A percentile compares a stretch with the other conserved stretches of the same genome.
Conservation (phyloP, 2,797 vertebrate genomes). For the Cynodonichthys magdalenae region DNA sequence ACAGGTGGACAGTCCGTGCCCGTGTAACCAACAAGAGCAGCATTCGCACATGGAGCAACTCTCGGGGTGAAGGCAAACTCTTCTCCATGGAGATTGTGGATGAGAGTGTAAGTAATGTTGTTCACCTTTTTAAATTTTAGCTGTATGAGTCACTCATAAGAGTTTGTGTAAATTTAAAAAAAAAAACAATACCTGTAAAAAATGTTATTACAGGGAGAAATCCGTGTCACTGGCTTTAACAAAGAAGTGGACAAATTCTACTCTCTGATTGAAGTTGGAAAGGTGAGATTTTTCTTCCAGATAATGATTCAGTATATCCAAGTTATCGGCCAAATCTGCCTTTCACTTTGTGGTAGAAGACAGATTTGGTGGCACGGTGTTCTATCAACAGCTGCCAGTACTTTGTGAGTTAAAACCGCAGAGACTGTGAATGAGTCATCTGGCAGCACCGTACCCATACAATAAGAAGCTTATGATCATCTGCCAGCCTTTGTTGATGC, state of each 20-base stretch:
- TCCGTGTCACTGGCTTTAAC: conserved; percentile 94
- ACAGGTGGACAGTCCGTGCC: conserved; percentile 95
- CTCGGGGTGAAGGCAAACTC: conserved; percentile 95
- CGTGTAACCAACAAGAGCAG: conserved; percentile 94
- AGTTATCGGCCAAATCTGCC: conserved; percentile 30
- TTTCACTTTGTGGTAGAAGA: conserved; percentile 26
- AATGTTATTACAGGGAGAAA: conserved; percentile 88
- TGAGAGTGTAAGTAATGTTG: conserved; percentile 88
- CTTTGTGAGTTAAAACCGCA: conserved; percentile 56
- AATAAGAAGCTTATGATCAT: conserved; percentile 73
- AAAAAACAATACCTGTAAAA: not conserved
- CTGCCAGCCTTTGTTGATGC: conserved; percentile 64
- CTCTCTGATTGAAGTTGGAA: conserved; percentile 90
- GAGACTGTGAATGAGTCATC: conserved; percentile 65
- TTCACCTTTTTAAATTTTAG: not conserved
- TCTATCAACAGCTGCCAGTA: conserved; percentile 53
- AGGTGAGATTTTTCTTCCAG: conserved; percentile 81
- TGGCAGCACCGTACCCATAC: conserved; percentile 55
- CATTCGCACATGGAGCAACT: conserved; percentile 97
- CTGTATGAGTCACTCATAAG: not conserved
- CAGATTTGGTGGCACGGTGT: conserved; percentile 45
- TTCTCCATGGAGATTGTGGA: conserved; percentile 97
- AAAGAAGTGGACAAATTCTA: conserved; percentile 97
- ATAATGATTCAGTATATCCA: conserved; percentile 31
- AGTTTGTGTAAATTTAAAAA: not conserved